These are phyloP conservation scores for Cylas formicarius DNA, from an alignment of 1,140 invertebrate genomes.

Conservation along the genomic window DNA sequence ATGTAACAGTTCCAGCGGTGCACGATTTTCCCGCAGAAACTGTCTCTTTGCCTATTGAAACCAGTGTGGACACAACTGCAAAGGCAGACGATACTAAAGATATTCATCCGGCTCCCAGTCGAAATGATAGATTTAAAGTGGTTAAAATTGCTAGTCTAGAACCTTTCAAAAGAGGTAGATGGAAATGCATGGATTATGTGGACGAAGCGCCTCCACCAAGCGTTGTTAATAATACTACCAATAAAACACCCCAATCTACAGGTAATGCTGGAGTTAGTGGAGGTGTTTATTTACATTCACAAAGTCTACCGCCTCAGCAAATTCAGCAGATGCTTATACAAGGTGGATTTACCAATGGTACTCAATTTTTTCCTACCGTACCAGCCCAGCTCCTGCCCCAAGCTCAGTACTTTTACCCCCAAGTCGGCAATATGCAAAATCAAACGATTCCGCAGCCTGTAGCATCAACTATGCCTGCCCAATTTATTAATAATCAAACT, in stretches of 20 bases:
- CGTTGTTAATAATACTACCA: constrained; percentile 17
- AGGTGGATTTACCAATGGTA: constrained; percentile 32
- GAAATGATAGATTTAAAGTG: constrained; percentile 88
- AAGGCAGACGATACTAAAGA: constrained; percentile 32
- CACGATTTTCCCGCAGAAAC: constrained; percentile 20
- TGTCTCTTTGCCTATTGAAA: constrained; percentile 23
- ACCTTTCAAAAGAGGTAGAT: constrained; percentile 87
- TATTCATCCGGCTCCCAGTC: constrained; percentile 41
- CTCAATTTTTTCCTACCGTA: constrained; percentile 33
- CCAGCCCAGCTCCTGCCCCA: constrained; percentile 35
- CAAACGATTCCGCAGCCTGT: constrained; percentile 30
- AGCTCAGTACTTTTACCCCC: constrained; percentile 38
- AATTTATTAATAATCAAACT: constrained; percentile 35
- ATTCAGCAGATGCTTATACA: constrained; percentile 40
- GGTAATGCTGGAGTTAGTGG: constrained; percentile 23
- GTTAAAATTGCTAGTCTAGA: constrained; percentile 96
- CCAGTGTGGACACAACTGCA: constrained; percentile 20
- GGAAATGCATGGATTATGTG: constrained; percentile 95
- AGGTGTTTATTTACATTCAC: constrained; percentile 37
- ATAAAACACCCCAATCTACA: constrained; percentile 21
- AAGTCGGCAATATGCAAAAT: constrained; percentile 29
- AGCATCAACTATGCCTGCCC: constrained; percentile 30
- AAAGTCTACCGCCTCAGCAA: constrained; percentile 39
- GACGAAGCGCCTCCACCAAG: constrained; percentile 48
- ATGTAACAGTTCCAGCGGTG: constrained; percentile 19